Percentiles rank a stretch among this genome's conserved stretches.
phyloP scores from a whole-genome alignment of 2,113 vertebrate genomes.

The Tauraco erythrolophus region DNA sequence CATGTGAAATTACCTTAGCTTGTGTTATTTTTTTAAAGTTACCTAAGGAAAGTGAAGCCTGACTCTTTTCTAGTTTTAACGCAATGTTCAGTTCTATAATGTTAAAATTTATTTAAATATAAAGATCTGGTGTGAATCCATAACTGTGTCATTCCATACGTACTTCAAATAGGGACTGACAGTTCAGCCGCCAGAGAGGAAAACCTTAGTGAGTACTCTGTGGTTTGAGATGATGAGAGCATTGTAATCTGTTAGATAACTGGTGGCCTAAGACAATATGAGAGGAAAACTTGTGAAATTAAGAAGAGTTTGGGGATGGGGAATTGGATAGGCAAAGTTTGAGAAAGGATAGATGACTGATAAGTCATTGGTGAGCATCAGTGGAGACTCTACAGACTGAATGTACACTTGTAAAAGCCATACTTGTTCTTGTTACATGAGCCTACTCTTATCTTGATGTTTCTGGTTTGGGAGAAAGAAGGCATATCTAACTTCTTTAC shows the following conservation, averaged over 20 bases:
- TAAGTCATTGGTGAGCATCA: not conserved
- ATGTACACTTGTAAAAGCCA: not conserved
- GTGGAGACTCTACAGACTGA: not conserved
- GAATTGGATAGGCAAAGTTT: rapidly evolving
- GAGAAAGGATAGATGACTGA: not conserved
- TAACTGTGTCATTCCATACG: not conserved
- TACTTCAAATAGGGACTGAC: not conserved
- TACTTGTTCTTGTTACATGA: not conserved
- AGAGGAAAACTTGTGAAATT: not conserved
- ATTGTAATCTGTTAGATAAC: not conserved
- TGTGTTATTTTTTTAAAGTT: not conserved
- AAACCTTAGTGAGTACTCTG: not conserved
- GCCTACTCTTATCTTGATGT: not conserved
- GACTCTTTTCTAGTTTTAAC: not conserved
- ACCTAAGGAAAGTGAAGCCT: not conserved
- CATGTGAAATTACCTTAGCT: not conserved
- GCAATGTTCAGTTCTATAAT: not conserved
- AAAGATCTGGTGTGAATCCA: not conserved
- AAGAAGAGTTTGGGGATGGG: not conserved
- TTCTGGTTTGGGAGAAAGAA: not conserved
- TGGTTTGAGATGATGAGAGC: not conserved
- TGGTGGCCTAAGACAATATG: not conserved
- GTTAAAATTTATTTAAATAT: not conserved
- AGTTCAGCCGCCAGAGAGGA: not conserved
- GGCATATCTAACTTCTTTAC: not conserved